Evolutionary conservation across 2,888 invertebrate genomes (phyloP).

Genomic region (Orchesella flavescens): DNA sequence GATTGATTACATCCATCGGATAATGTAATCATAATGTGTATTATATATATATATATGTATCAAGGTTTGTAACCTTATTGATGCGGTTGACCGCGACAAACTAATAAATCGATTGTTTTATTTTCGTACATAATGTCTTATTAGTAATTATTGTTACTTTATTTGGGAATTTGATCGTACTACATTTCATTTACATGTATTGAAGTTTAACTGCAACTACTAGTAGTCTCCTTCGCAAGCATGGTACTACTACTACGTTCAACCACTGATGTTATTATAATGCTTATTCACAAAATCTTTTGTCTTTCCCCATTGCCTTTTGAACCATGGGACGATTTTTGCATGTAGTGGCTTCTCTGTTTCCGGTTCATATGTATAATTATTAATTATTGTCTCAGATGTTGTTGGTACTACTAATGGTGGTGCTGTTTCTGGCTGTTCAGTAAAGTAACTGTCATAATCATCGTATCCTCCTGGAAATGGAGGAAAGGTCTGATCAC

Average conservation of each 20-base stretch:
- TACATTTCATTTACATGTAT: background rate
- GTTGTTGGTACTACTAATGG: background rate
- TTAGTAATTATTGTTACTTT: no score
- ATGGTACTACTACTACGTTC: no score
- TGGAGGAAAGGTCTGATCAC: conserved; percentile 39
- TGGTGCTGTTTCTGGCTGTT: background rate
- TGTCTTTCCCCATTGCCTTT: conserved; percentile 29
- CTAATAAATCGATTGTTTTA: no score
- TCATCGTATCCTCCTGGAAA: conserved; percentile 48
- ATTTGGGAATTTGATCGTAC: no score
- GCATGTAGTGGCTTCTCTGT: conserved; percentile 6
- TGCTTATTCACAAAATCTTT: conserved; percentile 28
- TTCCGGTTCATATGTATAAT: background rate
- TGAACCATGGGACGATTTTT: conserved; percentile 38
- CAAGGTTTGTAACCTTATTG: no score
- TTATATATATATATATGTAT: no score
- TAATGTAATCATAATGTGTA: no score
- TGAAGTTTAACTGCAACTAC: background rate
- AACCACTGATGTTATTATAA: background rate
- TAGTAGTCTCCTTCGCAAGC: no score
- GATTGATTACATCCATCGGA: no score
- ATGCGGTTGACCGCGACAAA: no score
- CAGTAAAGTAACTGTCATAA: conserved; percentile 25
- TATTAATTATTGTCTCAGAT: background rate
- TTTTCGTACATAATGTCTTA: no score